Percentiles rank a stretch among this genome's conserved stretches.
Conservation (phyloP, 35 echinoderm and acorn worm species). For the Strongylocentrotus purpuratus region DNA sequence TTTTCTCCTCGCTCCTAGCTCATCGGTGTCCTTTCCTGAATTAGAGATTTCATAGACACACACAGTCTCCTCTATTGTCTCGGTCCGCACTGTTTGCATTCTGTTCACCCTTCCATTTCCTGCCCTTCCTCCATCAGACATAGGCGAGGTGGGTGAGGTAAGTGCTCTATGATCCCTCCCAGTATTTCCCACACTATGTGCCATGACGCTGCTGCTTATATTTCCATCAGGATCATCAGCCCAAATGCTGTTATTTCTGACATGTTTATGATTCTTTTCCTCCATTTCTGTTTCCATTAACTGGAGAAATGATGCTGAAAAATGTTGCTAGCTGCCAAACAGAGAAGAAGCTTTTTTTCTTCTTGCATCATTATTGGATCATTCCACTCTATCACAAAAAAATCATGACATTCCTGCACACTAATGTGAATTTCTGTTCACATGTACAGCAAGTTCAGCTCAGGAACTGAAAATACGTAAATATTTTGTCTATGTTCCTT, state of each 20-base stretch:
- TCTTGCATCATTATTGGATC: background rate
- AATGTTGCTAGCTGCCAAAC: background rate
- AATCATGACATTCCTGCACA: background rate
- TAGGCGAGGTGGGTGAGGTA: background rate
- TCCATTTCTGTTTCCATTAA: background rate
- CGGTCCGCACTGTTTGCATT: slow-evolving; percentile 20
- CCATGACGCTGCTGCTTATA: background rate
- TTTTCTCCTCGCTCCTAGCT: background rate
- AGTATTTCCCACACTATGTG: background rate
- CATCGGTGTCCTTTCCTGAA: background rate
- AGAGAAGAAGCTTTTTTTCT: background rate
- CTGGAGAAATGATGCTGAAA: background rate
- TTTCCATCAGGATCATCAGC: background rate
- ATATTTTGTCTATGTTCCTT: background rate
- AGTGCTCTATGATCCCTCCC: background rate
- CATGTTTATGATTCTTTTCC: background rate
- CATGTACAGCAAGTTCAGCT: background rate
- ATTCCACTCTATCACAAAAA: background rate
- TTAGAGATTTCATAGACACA: slow-evolving; percentile 19
- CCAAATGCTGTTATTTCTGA: background rate
- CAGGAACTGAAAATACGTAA: background rate
- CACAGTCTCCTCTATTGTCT: slow-evolving; percentile 14
- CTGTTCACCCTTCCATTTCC: background rate
- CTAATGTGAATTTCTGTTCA: background rate
- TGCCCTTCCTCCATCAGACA: background rate